These are phyloP conservation scores for Ditula angustiorana DNA, from an alignment of 2,888 invertebrate species.

Conservation along the genomic window DNA sequence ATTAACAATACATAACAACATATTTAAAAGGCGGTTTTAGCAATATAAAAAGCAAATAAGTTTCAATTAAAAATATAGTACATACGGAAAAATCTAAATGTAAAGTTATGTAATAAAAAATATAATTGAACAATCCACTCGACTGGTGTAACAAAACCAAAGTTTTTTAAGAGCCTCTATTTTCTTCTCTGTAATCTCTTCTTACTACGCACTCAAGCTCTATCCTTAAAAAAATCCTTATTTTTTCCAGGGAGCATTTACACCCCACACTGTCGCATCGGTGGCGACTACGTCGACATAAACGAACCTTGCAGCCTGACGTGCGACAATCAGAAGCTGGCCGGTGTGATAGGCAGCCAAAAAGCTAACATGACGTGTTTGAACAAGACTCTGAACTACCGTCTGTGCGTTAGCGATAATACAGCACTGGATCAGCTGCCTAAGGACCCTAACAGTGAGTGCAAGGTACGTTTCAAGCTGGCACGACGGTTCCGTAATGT, in stretches of 20 bases:
- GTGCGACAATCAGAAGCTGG: constrained; percentile 56
- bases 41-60: too few relatives aligned
- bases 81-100: too few relatives aligned
- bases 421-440: constrained; percentile 45
- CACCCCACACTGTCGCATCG: constrained; percentile 62
- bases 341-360: constrained; percentile 50
- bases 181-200: too few relatives aligned
- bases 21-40: too few relatives aligned
- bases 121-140: too few relatives aligned
- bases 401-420: constrained; percentile 54
- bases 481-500: too few relatives aligned
- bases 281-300: constrained; percentile 62
- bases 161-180: too few relatives aligned
- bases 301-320: constrained; percentile 67
- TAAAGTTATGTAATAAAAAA: too few relatives aligned
- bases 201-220: too few relatives aligned
- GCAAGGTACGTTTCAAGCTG: constrained; percentile 58
- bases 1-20: too few relatives aligned
- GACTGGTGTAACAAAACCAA: too few relatives aligned
- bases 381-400: constrained; percentile 59
- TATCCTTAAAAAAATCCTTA: neutral
- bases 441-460: constrained; percentile 48
- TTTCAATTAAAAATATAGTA: too few relatives aligned
- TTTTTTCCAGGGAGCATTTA: constrained; percentile 56
- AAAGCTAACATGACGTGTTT: constrained; percentile 68